Conservation (phyloP, 2,113 vertebrate genomes). For the Aythya baeri region DNA sequence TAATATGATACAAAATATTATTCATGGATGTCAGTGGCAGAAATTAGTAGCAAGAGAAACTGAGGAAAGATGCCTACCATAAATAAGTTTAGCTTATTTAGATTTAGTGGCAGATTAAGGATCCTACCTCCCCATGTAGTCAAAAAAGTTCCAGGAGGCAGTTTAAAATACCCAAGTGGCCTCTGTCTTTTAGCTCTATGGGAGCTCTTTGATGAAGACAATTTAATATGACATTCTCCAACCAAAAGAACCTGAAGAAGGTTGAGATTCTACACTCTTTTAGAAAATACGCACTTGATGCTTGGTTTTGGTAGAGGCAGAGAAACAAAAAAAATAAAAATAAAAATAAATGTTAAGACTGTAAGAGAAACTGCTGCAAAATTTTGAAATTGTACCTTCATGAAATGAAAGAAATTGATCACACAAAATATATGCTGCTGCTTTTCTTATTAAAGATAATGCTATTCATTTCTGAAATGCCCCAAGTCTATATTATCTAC, state of each 20-base stretch:
- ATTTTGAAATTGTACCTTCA: not conserved
- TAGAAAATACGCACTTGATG: not conserved
- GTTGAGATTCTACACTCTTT: not conserved
- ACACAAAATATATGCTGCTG: not conserved
- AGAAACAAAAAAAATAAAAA: not conserved
- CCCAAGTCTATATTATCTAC: not conserved
- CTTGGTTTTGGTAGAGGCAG: not conserved
- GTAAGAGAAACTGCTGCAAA: not conserved
- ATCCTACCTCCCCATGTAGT: not conserved
- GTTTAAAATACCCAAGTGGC: not conserved
- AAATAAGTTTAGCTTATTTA: not conserved
- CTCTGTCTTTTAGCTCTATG: not conserved
- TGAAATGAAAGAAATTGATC: not conserved
- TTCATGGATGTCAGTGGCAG: not conserved
- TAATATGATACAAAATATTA: not conserved
- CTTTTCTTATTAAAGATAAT: not conserved
- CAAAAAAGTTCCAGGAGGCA: not conserved
- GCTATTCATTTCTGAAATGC: not conserved
- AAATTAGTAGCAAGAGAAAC: not conserved
- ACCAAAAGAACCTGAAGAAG: not conserved
- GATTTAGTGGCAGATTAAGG: not conserved
- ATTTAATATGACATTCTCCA: not conserved
- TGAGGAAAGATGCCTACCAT: not conserved
- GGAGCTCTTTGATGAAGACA: not conserved
- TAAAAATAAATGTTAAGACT: not conserved